Percentiles rank a stretch among this genome's conserved stretches.
Conservation (phyloP, 2,888 invertebrate species). For the Archaeoteleia sp. region DNA sequence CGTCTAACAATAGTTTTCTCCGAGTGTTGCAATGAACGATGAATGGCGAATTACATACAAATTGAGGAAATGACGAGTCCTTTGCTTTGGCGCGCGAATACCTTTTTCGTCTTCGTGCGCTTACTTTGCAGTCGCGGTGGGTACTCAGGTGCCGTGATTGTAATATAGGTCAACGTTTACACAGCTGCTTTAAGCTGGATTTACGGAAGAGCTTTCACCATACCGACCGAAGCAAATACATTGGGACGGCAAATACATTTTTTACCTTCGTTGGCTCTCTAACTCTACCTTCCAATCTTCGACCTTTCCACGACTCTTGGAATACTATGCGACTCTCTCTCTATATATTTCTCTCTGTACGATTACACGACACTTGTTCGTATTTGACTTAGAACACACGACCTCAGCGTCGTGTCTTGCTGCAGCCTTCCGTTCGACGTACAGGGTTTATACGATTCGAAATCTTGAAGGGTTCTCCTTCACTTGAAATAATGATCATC, state of each 20-base stretch:
- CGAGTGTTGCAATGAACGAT: no score
- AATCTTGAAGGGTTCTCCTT: no score
- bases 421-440: conserved; percentile 16
- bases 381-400: conserved; percentile 51
- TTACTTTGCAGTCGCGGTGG: conserved; percentile 52
- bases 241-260: conserved; percentile 72
- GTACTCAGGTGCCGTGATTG: conserved; percentile 63
- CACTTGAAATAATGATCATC: no score
- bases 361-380: conserved; percentile 40
- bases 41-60: conserved; percentile 11
- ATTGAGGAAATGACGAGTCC: conserved; percentile 29
- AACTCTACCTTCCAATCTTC: conserved; percentile 45
- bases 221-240: conserved; percentile 69
- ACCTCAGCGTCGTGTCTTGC: conserved; percentile 36
- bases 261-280: conserved; percentile 57
- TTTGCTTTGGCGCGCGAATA: conserved; percentile 30
- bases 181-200: conserved; percentile 73
- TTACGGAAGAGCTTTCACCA: conserved; percentile 71
- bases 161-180: conserved; percentile 74
- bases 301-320: conserved; percentile 41
- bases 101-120: conserved; percentile 22
- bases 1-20: neutral
- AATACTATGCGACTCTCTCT: conserved; percentile 45
- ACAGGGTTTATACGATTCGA: no score
- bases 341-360: no score